A percentile compares a stretch with the other conserved stretches of the same genome.
Conservation (phyloP, 1,140 invertebrate genomes). For the Dreissena polymorpha region DNA sequence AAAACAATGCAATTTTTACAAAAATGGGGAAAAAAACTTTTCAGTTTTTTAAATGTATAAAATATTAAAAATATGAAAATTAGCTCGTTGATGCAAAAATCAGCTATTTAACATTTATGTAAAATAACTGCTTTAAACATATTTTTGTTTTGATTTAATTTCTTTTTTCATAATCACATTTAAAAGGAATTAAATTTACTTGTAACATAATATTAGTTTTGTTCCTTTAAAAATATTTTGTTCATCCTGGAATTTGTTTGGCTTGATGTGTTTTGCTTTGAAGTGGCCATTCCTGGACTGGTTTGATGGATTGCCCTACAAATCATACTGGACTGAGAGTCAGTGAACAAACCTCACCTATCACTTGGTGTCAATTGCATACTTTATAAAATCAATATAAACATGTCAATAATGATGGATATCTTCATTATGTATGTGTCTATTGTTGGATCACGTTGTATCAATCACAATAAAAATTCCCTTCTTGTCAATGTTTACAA, state of each 20-base stretch:
- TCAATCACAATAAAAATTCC: conserved; percentile 30
- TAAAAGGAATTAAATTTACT: background rate
- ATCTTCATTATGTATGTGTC: conserved; percentile 36
- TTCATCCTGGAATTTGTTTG: background rate
- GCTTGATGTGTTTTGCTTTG: background rate
- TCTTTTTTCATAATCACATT: background rate
- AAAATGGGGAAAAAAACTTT: too few species aligned
- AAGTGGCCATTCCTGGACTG: background rate
- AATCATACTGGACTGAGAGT: conserved; percentile 22
- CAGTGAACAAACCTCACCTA: background rate
- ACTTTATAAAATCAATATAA: conserved; percentile 41
- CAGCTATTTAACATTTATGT: background rate
- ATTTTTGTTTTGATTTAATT: background rate
- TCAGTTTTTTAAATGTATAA: too few species aligned
- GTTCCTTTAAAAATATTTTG: background rate
- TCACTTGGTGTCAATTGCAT: background rate
- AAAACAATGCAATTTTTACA: too few species aligned
- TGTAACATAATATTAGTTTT: background rate
- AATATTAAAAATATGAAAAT: too few species aligned
- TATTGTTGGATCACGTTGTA: conserved; percentile 25
- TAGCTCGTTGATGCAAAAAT: too few species aligned
- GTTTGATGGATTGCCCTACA: conserved; percentile 28
- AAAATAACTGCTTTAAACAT: background rate
- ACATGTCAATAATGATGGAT: conserved; percentile 1
- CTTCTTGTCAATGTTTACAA: conserved; percentile 25